Evolutionary conservation across 1,140 invertebrate species (phyloP).

Genomic region (Zaprionus ornatus): DNA sequence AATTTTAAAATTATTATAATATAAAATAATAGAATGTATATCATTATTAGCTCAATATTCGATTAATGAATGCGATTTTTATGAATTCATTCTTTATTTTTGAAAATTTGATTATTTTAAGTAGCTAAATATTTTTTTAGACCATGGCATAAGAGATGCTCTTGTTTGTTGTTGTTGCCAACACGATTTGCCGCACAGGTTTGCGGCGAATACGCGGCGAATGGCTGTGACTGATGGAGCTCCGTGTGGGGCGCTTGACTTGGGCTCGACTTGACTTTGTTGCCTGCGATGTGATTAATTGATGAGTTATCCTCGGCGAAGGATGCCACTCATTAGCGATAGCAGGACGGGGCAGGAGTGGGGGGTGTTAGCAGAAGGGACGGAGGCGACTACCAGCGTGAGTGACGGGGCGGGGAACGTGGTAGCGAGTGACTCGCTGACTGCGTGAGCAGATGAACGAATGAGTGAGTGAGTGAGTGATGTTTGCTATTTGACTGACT

Average conservation of each 20-base stretch:
- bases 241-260: conserved; percentile 14
- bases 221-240: conserved; percentile 26
- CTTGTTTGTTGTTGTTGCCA: neutral
- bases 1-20: no score
- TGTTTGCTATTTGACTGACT: conserved; percentile 27
- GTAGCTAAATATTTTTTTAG: neutral
- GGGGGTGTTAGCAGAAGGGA: neutral
- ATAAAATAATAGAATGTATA: no score
- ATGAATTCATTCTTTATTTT: neutral
- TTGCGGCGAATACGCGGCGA: neutral
- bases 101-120: neutral
- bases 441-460: neutral
- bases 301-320: conserved; percentile 30
- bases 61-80: no score
- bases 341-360: neutral
- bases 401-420: neutral
- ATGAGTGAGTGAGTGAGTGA: conserved; percentile 19
- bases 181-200: neutral
- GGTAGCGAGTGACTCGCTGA: neutral
- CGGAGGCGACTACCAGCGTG: no score
- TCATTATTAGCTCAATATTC: no score
- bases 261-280: conserved; percentile 33
- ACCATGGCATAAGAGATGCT: neutral
- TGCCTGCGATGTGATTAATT: conserved; percentile 47
- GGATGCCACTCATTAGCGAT: conserved; percentile 47